Percentiles rank a stretch among this genome's conserved stretches.
Conservation (phyloP, 2,888 invertebrate genomes). For the Netelia inedita region DNA sequence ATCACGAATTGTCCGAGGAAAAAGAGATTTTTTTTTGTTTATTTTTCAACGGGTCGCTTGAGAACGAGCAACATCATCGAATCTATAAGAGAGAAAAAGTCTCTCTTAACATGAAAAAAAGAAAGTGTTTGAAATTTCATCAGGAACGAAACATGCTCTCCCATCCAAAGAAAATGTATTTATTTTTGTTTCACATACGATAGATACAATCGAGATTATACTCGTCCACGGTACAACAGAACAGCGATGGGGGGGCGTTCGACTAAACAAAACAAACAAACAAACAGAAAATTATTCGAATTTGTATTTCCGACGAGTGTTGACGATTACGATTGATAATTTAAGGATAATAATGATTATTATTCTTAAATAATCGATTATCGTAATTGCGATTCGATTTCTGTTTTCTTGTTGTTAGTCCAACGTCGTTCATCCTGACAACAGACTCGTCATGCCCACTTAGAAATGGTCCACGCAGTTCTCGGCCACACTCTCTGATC, state of each 20-base stretch:
- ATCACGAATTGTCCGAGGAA: not conserved
- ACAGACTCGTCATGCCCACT: slow-evolving; percentile 32
- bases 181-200: not conserved
- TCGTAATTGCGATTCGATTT: not conserved
- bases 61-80: not conserved
- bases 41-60: not conserved
- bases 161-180: slow-evolving; percentile 1
- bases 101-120: not conserved
- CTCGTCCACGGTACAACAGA: slow-evolving; percentile 7
- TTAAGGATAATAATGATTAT: not conserved
- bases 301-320: not conserved
- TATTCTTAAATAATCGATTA: not conserved
- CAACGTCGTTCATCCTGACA: slow-evolving; percentile 6
- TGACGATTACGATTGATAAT: not conserved
- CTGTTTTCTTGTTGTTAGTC: slow-evolving; percentile 20
- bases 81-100: not conserved
- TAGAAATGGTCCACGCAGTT: slow-evolving; percentile 84
- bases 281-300: not conserved
- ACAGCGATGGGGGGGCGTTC: not conserved
- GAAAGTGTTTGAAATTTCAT: too few species aligned
- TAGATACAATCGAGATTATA: slow-evolving; percentile 3
- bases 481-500: slow-evolving; percentile 71
- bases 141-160: too few species aligned
- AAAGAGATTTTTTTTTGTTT: slow-evolving; percentile 2
- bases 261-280: slow-evolving; percentile 9